Base-by-base conservation (phyloP, 2,113 vertebrate species). In the Cranoglanis bouderius region DNA sequence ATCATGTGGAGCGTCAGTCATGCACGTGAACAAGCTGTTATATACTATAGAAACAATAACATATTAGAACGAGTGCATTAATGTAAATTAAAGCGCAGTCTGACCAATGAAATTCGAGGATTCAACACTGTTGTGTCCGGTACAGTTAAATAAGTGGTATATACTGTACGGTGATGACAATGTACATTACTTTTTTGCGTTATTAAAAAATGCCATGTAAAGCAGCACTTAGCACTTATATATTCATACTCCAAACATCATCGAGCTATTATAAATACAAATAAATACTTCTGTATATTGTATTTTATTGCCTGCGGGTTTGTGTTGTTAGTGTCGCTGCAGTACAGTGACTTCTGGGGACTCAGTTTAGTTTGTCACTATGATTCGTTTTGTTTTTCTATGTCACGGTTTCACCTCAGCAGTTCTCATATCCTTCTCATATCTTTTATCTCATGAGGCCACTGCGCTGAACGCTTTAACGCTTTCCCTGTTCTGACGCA, bases 401-500 rank as follows among this genome's bases (percentile, higher is more conserved):
- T 59, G 81, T 82, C 53, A 59, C 53, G 7, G 32, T 59, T 82
- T 82, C 51, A 59, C 81, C 53, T 40, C 81, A 13, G 32, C 32
- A 1, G 4, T 6, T 82, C 53, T 59, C 55, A 1, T 82, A 38
- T 82, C 53, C 38, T 6, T 59, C 53, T 59, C 53, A 0, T 59
- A 38, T 82, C 53, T 57, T 82, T 82, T 24, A 57, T 82, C 81
- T 59, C 81, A 26, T 1, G 81, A 82, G 53, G 32, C 53, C 81
- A 13, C 55, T 49, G 75, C n/a, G 3, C 32, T 67, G 75, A 24
- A 61, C 57, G 26, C 32, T 46, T 49, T 78, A 61, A 21, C 49
- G 29, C 61, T 51, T 67, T 67, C 57, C 46, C n/a, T 26, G 75
- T 78, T 87, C 59, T 51, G 65, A 85, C 13, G 46, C 84, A 53